Conservation (phyloP, 2,888 invertebrate genomes). For the Drosophila sordidapex region DNA sequence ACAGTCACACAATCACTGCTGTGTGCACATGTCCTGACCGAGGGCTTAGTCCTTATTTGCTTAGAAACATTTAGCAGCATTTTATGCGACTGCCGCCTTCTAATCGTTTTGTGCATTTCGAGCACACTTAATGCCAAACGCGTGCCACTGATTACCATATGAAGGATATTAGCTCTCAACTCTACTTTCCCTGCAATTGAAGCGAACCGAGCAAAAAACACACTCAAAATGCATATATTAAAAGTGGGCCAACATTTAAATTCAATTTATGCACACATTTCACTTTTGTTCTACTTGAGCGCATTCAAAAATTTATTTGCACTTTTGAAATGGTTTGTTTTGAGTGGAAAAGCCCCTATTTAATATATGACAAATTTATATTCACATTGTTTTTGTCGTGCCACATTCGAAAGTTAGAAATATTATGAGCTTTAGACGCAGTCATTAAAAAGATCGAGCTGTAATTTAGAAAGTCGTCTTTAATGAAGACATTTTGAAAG, state of each 20-base stretch:
- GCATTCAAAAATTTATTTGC: not conserved
- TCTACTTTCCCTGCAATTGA: slow-evolving; percentile 4
- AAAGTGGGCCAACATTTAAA: not conserved
- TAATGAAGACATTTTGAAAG: not conserved
- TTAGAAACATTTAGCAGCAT: slow-evolving; percentile 72
- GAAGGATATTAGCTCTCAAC: slow-evolving; percentile 34
- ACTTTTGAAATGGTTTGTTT: not conserved
- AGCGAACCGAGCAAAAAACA: not conserved
- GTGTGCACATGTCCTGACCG: slow-evolving; percentile 15
- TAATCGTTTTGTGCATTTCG: slow-evolving; percentile 73
- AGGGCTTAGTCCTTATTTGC: slow-evolving; percentile 63
- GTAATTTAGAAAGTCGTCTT: not conserved
- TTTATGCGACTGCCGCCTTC: slow-evolving; percentile 55
- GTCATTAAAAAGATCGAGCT: not conserved
- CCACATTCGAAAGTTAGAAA: not conserved
- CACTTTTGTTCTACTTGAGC: not conserved
- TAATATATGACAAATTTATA: not conserved
- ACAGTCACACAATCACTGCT: slow-evolving; percentile 28
- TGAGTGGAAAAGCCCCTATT: not conserved
- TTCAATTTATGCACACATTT: not conserved
- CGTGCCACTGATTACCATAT: slow-evolving; percentile 79
- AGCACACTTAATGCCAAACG: slow-evolving; percentile 75
- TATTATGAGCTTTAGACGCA: not conserved
- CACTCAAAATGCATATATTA: slow-evolving; percentile 5
- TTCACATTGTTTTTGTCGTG: not conserved